Conservation (phyloP, 2,797 vertebrate genomes). For the Hypotaenidia okinawae region DNA sequence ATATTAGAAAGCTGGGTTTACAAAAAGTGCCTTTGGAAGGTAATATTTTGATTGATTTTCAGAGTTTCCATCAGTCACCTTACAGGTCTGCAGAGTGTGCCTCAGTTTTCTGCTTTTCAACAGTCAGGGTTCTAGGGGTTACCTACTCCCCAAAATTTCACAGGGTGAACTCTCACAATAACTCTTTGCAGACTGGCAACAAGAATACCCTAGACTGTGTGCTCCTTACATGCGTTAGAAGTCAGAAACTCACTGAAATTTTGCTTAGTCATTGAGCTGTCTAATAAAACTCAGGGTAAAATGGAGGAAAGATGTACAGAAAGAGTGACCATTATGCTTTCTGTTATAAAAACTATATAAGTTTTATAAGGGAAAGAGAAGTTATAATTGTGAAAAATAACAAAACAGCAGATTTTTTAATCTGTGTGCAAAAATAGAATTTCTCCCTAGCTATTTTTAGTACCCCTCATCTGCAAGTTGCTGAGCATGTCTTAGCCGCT, state of each 20-base stretch:
- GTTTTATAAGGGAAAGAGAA: neutral
- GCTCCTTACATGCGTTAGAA: fast-evolving
- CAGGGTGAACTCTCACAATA: neutral
- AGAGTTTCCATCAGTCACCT: neutral
- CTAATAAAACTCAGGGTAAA: neutral
- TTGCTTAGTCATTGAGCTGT: neutral
- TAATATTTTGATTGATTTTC: neutral
- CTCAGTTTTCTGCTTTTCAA: neutral
- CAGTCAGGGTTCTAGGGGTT: neutral
- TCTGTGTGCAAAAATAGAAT: neutral
- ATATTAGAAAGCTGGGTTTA: neutral
- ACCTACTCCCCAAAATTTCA: neutral
- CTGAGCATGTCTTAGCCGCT: neutral
- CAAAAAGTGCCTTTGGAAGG: neutral
- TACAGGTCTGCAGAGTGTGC: neutral
- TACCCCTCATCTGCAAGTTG: neutral
- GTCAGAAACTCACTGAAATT: neutral
- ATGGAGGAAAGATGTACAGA: neutral
- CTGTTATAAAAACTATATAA: neutral
- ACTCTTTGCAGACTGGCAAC: neutral
- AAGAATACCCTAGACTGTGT: neutral
- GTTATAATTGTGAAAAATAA: neutral
- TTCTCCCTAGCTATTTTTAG: neutral
- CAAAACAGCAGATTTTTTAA: neutral
- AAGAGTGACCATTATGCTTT: neutral